A percentile compares a stretch with the other conserved stretches of the same genome.
Evolutionary conservation across 2,888 invertebrate species (phyloP).

Genomic region (Habrosyne pyritoides): DNA sequence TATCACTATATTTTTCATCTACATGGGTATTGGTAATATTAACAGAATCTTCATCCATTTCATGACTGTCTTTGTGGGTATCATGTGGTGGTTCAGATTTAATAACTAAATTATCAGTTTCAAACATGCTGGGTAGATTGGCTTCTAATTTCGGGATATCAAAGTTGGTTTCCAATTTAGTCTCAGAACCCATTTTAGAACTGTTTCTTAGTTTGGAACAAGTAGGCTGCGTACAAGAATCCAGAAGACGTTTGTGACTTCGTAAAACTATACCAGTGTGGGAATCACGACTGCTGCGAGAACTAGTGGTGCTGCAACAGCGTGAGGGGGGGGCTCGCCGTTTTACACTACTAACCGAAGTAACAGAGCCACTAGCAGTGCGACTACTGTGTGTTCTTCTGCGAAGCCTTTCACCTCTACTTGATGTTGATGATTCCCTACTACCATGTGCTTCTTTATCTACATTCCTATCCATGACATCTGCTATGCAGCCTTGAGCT

Average conservation of each 20-base stretch:
- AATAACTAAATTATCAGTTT: constrained; percentile 47
- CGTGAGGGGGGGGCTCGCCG: constrained; percentile 62
- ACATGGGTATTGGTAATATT: constrained; percentile 47
- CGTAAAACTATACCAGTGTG: constrained; percentile 84
- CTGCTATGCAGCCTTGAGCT: constrained; percentile 91
- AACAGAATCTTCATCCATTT: constrained; percentile 39
- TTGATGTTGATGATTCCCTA: constrained; percentile 74
- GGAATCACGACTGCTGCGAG: constrained; percentile 74
- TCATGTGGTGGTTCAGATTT: constrained; percentile 52
- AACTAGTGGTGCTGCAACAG: constrained; percentile 78
- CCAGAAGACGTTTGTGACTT: constrained; percentile 84
- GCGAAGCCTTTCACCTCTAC: constrained; percentile 66
- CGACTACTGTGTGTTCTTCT: constrained; percentile 64
- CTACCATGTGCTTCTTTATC: constrained; percentile 68
- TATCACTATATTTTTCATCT: constrained; percentile 57
- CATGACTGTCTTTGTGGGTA: constrained; percentile 42
- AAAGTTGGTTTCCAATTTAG: constrained; percentile 57
- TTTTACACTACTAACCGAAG: constrained; percentile 54
- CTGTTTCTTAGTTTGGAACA: constrained; percentile 59
- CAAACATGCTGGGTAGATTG: constrained; percentile 51
- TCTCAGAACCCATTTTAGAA: constrained; percentile 54
- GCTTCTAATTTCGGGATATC: constrained; percentile 61
- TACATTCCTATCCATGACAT: constrained; percentile 79
- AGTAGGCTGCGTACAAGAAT: constrained; percentile 54
- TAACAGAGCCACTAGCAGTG: constrained; percentile 52